Conservation (phyloP, 2,797 vertebrate species). For the Phylloscopus collybita region DNA sequence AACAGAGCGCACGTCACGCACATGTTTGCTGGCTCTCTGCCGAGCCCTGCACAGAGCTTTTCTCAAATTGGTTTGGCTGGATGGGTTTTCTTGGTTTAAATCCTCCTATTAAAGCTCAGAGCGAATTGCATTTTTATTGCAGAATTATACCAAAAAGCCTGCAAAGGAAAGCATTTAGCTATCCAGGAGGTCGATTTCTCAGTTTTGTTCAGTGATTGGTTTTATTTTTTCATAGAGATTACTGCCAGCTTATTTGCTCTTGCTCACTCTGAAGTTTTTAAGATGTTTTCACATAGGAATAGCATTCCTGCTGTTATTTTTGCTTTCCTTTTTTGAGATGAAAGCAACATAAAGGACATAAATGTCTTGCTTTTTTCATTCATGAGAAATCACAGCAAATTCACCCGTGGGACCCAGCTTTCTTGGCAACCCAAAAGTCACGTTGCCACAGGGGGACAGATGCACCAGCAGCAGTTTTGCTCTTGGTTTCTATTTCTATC, state of each 20-base stretch:
- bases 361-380: background rate
- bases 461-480: background rate
- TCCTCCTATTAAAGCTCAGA: background rate
- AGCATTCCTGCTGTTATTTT: background rate
- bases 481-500: background rate
- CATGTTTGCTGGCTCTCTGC: background rate
- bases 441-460: background rate
- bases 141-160: background rate
- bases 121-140: background rate
- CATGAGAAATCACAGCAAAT: background rate
- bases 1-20: background rate
- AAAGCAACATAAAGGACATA: background rate
- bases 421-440: background rate
- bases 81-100: background rate
- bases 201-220: background rate
- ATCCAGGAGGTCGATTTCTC: background rate
- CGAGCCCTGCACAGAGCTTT: background rate
- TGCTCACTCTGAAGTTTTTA: background rate
- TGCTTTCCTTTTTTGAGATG: background rate
- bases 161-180: background rate
- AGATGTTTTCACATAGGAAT: background rate
- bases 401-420: background rate
- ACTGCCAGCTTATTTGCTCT: background rate
- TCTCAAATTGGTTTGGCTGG: background rate
- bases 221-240: conserved; percentile 8